phyloP scores from a whole-genome alignment of 2,888 invertebrate species.

The Lypha dubia region DNA sequence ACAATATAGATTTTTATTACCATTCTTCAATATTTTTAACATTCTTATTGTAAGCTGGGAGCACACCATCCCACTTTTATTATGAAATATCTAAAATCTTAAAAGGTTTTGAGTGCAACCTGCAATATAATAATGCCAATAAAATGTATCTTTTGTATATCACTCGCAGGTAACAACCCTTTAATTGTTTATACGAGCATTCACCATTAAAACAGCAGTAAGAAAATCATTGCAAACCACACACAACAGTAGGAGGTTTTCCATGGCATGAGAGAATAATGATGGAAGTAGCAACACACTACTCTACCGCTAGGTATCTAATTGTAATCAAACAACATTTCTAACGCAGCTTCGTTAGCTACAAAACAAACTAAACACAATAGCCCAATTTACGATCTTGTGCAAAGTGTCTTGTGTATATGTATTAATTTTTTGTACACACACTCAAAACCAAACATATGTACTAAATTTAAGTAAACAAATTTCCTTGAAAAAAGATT shows the following conservation, averaged over 20 bases:
- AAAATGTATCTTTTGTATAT: neutral
- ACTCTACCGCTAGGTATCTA: too few species aligned
- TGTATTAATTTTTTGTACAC: too few species aligned
- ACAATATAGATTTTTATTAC: neutral
- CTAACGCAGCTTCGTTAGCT: too few species aligned
- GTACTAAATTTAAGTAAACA: too few species aligned
- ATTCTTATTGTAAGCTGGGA: neutral
- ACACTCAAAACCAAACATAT: too few species aligned
- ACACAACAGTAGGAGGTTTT: neutral
- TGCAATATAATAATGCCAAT: neutral
- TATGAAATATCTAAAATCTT: neutral
- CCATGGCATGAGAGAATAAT: neutral
- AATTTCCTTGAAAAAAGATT: too few species aligned
- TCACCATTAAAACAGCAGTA: neutral
- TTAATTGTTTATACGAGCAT: neutral
- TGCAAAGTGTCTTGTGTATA: too few species aligned
- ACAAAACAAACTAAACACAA: too few species aligned
- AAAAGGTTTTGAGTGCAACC: neutral
- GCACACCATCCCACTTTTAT: neutral
- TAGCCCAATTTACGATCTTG: too few species aligned
- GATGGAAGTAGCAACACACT: too few species aligned
- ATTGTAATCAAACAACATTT: neutral
- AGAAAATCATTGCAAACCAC: neutral
- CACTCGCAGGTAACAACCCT: neutral
- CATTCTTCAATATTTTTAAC: neutral